Evolutionary conservation across 2,797 vertebrate genomes (phyloP).

Genomic region (Sphenopsis melanotis): DNA sequence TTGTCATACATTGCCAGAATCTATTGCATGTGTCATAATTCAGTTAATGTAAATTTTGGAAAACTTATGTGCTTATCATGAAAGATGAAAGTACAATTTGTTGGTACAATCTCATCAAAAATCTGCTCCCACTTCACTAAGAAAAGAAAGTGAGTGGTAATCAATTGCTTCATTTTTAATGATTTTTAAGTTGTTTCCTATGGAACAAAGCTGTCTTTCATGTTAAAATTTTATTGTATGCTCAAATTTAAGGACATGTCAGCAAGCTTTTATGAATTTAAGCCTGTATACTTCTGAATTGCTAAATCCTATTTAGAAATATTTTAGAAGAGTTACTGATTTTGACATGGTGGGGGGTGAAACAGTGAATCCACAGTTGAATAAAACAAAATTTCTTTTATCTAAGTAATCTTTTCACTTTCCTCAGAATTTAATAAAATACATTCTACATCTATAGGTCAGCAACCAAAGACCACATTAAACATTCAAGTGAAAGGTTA

Average conservation of each 20-base stretch:
- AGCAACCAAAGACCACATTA: slow-evolving; percentile 45
- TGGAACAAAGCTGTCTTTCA: neutral
- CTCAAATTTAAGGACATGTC: neutral
- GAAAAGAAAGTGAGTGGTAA: neutral
- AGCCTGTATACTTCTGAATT: neutral
- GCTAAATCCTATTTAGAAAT: neutral
- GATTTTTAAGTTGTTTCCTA: neutral
- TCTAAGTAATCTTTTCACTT: neutral
- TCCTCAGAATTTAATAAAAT: slow-evolving; percentile 24
- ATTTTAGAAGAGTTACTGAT: neutral
- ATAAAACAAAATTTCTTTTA: neutral
- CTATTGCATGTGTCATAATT: neutral
- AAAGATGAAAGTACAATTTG: neutral
- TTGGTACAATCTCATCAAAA: neutral
- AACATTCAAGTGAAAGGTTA: slow-evolving; percentile 42
- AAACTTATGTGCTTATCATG: neutral
- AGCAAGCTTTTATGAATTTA: neutral
- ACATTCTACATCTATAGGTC: slow-evolving; percentile 21
- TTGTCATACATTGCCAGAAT: neutral
- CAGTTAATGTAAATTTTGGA: neutral
- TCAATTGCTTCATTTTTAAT: neutral
- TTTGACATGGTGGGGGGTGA: neutral
- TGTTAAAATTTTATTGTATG: neutral
- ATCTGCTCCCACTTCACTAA: neutral
- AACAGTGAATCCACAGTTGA: neutral